Evolutionary conservation across 2,888 invertebrate genomes (phyloP), one percentile per base, ranked within the genome.

Genomic region (Gastracanthus pulcherrimus): DNA sequence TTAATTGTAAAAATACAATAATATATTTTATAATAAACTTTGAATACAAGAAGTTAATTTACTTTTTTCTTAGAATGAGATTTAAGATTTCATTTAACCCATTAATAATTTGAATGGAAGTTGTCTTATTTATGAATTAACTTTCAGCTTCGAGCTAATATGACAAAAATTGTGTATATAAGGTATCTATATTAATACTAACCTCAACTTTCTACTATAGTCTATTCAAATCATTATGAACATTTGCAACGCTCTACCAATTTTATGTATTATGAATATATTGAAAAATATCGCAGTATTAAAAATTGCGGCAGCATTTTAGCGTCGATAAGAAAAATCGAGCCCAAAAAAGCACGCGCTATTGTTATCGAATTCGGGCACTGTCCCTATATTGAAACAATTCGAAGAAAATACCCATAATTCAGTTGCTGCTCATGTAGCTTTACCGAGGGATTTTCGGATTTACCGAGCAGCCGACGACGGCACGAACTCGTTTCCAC

Each of bases 341-440:
- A 31, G 16, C 3, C 31, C 1, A n/a, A 29, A 5, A 13, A 31
- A 60, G n/a, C 6, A 2, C 3, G 16, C n/a, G n/a, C 9, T 6
- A 58, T 11, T 9, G 26, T 23, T 58, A 11, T 58, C 9, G 4
- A 29, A n/a, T 19, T 31, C n/a, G 9, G 3, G 55, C 11, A 62
- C 34, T 16, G 19, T 36, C 34, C n/a, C 62, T 31, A 13, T 19
- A 16, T 2, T 9, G 34, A 26, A 55, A 19, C 34, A 36, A 62
- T 62, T 62, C 34, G 26, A 36, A 11, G 38, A 26, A 62, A 64
- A 48, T 62, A 34, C 16, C 13, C 62, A 74, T 64, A 48, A 74
- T 62, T 74, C 62, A 74, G 62, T 74, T 23, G 62, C 31, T 23
- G 11, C 19, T 41, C 60, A 5, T 19, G 34, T 36, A 41, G 72